Conservation (phyloP, 2,797 vertebrate species). For the Apogon talboti region DNA sequence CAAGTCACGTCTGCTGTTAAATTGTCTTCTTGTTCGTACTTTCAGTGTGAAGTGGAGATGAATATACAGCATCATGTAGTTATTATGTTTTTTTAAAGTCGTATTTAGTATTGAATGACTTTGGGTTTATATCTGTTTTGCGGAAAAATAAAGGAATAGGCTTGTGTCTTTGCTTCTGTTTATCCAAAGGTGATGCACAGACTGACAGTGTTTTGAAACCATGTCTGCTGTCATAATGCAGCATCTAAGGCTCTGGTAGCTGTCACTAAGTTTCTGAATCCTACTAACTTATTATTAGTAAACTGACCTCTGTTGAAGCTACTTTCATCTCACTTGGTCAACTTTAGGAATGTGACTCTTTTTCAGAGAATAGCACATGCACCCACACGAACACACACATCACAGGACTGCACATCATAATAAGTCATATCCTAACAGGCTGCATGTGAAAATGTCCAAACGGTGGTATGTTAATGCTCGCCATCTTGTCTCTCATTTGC, state of each 20-base stretch:
- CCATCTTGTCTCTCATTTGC: constrained; percentile 7
- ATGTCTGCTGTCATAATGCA: background rate
- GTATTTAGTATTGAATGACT: background rate
- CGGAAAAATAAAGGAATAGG: background rate
- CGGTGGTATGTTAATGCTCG: background rate
- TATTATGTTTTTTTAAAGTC: background rate
- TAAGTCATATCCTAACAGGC: constrained; percentile 2
- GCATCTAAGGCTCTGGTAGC: background rate
- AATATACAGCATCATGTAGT: constrained; percentile 1
- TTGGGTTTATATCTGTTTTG: background rate
- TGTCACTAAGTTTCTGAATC: constrained; percentile 12
- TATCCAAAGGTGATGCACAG: background rate
- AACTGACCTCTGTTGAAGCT: constrained; percentile 10
- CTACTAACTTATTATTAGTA: constrained; percentile 17
- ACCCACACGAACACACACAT: constrained; percentile 7
- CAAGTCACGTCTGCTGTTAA: constrained; percentile 33
- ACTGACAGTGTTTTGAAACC: background rate
- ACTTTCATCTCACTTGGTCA: constrained; percentile 1
- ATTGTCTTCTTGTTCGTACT: constrained; percentile 24
- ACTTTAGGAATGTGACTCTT: constrained; percentile 15
- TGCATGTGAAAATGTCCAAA: constrained; percentile 22
- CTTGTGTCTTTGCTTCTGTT: background rate
- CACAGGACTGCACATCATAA: background rate
- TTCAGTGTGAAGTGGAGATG: background rate
- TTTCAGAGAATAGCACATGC: constrained; percentile 10